Evolutionary conservation across 2,113 vertebrate genomes (phyloP).

Genomic region (Gymnogyps californianus): DNA sequence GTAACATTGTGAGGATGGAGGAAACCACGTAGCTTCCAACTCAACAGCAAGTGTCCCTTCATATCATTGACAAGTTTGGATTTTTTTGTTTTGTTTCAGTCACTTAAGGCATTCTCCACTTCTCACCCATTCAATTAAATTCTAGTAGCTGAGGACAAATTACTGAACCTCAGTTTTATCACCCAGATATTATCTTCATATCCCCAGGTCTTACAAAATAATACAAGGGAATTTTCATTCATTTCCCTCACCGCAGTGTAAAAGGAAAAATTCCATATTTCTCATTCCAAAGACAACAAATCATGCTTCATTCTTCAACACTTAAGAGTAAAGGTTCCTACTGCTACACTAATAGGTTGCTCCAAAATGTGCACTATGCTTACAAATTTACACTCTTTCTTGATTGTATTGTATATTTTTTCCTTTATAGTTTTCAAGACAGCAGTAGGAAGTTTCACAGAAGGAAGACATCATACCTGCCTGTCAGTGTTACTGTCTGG

Average conservation of each 20-base stretch:
- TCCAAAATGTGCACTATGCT: neutral
- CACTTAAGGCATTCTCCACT: neutral
- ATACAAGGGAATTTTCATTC: neutral
- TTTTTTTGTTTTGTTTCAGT: neutral
- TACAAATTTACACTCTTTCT: neutral
- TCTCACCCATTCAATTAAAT: neutral
- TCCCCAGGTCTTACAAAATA: neutral
- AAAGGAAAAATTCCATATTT: neutral
- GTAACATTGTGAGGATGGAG: neutral
- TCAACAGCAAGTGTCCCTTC: neutral
- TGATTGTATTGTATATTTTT: neutral
- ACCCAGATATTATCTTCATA: neutral
- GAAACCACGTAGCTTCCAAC: neutral
- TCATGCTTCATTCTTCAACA: neutral
- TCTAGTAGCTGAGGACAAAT: neutral
- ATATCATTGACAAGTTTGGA: accelerated
- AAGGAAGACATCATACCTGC: neutral
- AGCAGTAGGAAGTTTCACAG: neutral
- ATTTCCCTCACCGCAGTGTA: neutral
- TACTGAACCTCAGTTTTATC: slow-evolving; percentile 2
- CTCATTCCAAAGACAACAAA: neutral
- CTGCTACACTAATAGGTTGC: neutral
- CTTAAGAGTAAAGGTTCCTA: neutral
- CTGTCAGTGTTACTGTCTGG: neutral
- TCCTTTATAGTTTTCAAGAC: neutral